Base-by-base conservation (phyloP, 1,140 invertebrate genomes). In the Aphaenogaster rudis region DNA sequence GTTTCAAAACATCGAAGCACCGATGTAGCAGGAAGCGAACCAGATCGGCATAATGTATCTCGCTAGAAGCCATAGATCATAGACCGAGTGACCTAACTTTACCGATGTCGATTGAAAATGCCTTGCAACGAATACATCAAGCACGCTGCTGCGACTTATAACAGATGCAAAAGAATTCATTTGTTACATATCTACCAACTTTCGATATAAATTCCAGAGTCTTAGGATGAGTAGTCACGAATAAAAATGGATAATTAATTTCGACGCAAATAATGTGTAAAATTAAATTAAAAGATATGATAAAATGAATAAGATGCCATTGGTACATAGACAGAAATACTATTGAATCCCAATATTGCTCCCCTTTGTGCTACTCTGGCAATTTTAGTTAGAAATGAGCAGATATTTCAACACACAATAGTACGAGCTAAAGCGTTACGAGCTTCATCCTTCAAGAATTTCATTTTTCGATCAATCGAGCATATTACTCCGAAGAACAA, bases 401-500 rank as follows among this genome's bases (percentile, higher is more conserved):
- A 69, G 52, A 81, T 81, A 81, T 81, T 45, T 81, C 66, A 81
- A 57, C 79, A 71, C 36, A 81, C 79, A 81, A 81, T 81, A 81
- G 66, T 42, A 39, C 50, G 66, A 52, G 3, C 21, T 67, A 57
- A 36, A 57, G 6, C 39, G 15, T 71, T 80, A 81, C 15, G 52
- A 57, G 50, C 5, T n/a, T n/a, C 66, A 81, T 71, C 39, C 52
- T 36, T 80, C 77, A 67, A 80, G 48, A 13, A 54, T 81, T 81
- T 54, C 48, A 81, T 81, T 81, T 52, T 71, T 81, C 66, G 52
- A 71, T 69, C 48, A 54, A 42, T 69, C n/a, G 48, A 57, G 71
- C 11, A 28, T 57, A 71, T 81, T 57, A 71, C 9, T 28, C 21
- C 50, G 39, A 57, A 13, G 21, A 57, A 28, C 13, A 45, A 81